Evolutionary conservation across 2,113 vertebrate genomes (phyloP).

Genomic region (Pterocles orientalis): DNA sequence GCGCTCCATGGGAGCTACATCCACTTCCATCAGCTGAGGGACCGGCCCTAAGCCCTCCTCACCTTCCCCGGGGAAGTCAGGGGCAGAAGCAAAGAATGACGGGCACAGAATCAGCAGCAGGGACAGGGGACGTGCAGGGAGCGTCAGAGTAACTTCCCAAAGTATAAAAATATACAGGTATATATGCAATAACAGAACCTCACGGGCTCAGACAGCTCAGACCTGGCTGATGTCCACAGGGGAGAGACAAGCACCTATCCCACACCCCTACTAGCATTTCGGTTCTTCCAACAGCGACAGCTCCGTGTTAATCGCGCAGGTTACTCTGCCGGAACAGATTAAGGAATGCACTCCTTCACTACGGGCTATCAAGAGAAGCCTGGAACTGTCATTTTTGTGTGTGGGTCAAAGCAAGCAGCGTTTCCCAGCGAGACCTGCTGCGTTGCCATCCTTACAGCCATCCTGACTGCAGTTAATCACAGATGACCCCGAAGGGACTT

Average conservation of each 20-base stretch:
- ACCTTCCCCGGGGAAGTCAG: not conserved
- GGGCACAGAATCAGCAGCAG: rapidly evolving
- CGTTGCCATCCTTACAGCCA: not conserved
- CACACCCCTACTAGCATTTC: not conserved
- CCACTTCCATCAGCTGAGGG: not conserved
- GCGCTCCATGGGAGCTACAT: constrained; percentile 43
- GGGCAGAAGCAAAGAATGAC: rapidly evolving
- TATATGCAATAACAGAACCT: not conserved
- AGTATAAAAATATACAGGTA: not conserved
- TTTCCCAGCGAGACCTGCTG: not conserved
- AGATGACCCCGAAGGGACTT: not conserved
- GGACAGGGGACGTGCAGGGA: not conserved
- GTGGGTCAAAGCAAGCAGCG: not conserved
- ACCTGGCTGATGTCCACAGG: not conserved
- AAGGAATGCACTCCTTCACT: not conserved
- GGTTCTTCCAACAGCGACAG: not conserved
- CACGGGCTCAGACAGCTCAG: not conserved
- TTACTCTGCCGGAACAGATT: not conserved
- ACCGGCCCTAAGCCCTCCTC: not conserved
- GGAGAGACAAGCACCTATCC: not conserved
- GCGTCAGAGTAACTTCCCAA: rapidly evolving
- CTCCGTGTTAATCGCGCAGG: rapidly evolving
- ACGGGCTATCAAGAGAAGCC: rapidly evolving
- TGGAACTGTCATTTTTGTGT: not conserved
- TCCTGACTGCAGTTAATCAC: not conserved